phyloP scores from a whole-genome alignment of 2,797 vertebrate genomes.

The Erithacus rubecula region DNA sequence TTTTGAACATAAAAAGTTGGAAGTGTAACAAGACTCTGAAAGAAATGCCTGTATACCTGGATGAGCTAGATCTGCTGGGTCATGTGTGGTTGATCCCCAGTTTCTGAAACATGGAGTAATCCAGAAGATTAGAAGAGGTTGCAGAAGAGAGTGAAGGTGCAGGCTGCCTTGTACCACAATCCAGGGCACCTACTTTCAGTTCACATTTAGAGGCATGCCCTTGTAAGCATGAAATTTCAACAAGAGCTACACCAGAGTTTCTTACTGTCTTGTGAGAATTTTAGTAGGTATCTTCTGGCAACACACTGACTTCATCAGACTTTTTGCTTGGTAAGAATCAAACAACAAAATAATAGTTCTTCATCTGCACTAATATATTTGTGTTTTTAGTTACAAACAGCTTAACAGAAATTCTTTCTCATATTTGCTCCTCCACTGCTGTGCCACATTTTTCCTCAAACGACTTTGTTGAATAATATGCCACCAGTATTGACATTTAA shows the following conservation, averaged over 20 bases:
- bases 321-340: neutral
- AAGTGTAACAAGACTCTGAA: neutral
- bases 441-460: neutral
- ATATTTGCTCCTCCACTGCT: neutral
- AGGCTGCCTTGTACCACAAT: neutral
- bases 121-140: neutral
- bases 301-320: neutral
- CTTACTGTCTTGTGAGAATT: neutral
- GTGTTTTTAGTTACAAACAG: neutral
- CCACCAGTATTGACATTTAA: neutral
- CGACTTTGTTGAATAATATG: neutral
- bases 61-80: neutral
- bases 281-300: neutral
- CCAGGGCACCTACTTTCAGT: neutral
- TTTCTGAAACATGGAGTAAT: neutral
- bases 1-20: neutral
- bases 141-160: neutral
- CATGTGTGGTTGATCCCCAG: neutral
- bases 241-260: neutral
- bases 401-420: neutral
- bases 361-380: neutral
- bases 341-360: neutral
- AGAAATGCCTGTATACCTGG: neutral
- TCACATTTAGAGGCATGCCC: neutral
- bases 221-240: neutral